phyloP scores from a whole-genome alignment of 2,797 vertebrate genomes.

The Leptoclinus maculatus region DNA sequence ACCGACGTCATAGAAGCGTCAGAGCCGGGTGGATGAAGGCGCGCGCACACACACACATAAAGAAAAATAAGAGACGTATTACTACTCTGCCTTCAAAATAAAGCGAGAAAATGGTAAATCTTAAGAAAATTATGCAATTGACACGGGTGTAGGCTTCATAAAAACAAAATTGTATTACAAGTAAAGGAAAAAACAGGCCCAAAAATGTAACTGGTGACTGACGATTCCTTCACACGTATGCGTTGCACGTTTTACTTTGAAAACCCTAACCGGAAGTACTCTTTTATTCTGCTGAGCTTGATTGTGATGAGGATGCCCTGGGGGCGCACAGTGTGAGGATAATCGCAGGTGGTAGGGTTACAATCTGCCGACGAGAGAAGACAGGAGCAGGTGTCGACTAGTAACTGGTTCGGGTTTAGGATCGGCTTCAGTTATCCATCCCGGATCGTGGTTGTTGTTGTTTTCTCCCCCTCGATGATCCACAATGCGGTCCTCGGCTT shows the following conservation, averaged over 20 bases:
- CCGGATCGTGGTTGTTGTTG: background rate
- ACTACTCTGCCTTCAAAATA: constrained; percentile 30
- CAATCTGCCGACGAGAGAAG: constrained; percentile 37
- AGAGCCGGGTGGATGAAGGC: constrained; percentile 24
- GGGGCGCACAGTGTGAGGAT: constrained; percentile 62
- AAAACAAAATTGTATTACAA: background rate
- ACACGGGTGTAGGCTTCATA: fast-evolving
- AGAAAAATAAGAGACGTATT: background rate
- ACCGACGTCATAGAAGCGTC: constrained; percentile 61
- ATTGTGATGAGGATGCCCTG: constrained; percentile 14
- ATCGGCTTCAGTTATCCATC: background rate
- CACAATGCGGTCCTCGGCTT: constrained; percentile 69
- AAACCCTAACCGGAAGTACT: background rate
- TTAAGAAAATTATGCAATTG: fast-evolving
- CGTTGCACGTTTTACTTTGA: constrained; percentile 34
- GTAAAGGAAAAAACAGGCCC: fast-evolving
- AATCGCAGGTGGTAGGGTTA: constrained; percentile 74
- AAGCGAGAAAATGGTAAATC: background rate
- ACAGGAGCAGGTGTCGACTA: constrained; percentile 28
- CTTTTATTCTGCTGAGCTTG: fast-evolving
- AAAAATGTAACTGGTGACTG: no score
- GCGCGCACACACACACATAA: background rate
- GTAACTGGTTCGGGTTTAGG: background rate
- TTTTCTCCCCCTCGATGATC: constrained; percentile 32
- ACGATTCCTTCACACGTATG: fast-evolving